Evolutionary conservation across 2,888 invertebrate species (phyloP), one percentile per base, ranked within the genome.

Genomic region (Meloe dianella): DNA sequence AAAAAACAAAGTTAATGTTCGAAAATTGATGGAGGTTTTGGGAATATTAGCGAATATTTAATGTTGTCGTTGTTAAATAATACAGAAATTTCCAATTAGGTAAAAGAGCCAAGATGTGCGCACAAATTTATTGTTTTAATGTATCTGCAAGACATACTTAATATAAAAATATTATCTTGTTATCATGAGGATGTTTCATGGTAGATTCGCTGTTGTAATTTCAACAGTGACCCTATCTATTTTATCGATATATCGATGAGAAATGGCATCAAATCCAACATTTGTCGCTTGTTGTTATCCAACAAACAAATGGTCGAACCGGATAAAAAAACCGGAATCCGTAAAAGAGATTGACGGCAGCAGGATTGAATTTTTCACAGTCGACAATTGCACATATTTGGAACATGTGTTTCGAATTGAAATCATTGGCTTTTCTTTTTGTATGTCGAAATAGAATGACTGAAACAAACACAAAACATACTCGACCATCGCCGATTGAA

Each of bases 51-150:
- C 2, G 7, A 35, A 35, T 35, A 35, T 35, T 17, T 17, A 41
- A 41, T 51, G 51, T 9, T 51, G 9, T 17, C 47, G 8, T 20
- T n/a, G 51, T 51, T 51, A 5, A 22, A 51, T 51, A 51, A 51
- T 51, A 51, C 10, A 51, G 24, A 51, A 51, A 12, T 51, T 51
- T 51, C 14, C 51, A 51, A 51, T 51, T 51, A 24, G 12, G 51
- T 51, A 12, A 22, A 4, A 41, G n/a, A 12, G 12, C 1, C 14
- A 35, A 14, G 14, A 14, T 7, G 9, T 7, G 7, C 41, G 27
- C 2, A 27, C 10, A 14, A 51, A 51, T 51, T 51, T 51, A 51
- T 51, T 10, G 51, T 51, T 22, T 51, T 51, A 51, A 51, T 51
- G 51, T 51, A 22, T 22, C 51, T 22, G 7, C 51, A 22, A 20